Conservation (phyloP, 2,797 vertebrate genomes). For the Alexandromys oeconomus region DNA sequence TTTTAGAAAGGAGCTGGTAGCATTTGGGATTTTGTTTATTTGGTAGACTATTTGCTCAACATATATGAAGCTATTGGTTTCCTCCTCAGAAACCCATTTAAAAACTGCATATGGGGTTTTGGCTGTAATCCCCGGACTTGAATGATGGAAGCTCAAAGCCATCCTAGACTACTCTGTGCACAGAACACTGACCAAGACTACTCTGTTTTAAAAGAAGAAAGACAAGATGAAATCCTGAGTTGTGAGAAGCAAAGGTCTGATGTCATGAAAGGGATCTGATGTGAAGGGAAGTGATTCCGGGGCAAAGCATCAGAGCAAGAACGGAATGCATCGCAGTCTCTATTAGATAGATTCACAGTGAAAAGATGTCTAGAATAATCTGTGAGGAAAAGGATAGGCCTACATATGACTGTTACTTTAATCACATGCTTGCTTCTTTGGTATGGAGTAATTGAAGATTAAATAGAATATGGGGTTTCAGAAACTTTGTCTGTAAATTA, state of each 20-base stretch:
- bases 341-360: neutral
- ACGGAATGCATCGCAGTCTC: neutral
- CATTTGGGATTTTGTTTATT: neutral
- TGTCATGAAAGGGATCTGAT: neutral
- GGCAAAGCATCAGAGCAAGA: neutral
- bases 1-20: neutral
- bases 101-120: neutral
- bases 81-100: neutral
- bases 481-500: constrained; percentile 50
- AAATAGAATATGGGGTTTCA: constrained; percentile 30
- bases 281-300: neutral
- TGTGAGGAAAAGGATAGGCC: neutral
- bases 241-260: too few species aligned
- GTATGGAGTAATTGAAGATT: neutral
- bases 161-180: too few species aligned
- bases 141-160: neutral
- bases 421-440: neutral
- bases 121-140: neutral
- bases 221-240: neutral
- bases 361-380: neutral
- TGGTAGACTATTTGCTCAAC: neutral
- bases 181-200: neutral
- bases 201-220: neutral
- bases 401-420: neutral
- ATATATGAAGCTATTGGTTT: neutral